Evolutionary conservation across 64 coral and sea anemone species (phyloP).

Genomic region (Dendronephthya gigantea): DNA sequence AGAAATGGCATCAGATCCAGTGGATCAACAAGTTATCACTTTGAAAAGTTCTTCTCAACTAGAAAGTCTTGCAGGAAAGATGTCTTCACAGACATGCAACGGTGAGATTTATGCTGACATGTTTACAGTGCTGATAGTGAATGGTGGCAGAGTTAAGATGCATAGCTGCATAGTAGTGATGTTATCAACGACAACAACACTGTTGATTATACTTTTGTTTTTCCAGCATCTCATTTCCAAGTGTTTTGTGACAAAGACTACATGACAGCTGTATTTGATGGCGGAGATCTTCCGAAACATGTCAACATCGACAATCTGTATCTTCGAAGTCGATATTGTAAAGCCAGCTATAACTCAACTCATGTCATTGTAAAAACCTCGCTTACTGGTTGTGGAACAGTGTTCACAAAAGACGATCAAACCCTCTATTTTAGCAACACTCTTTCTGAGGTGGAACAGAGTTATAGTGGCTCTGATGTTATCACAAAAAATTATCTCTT

Average conservation of each 20-base stretch:
- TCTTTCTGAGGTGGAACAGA: neutral
- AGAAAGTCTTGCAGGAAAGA: neutral
- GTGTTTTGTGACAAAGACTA: neutral
- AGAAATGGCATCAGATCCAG: neutral
- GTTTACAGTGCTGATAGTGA: neutral
- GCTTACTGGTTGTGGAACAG: neutral
- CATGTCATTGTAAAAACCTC: neutral
- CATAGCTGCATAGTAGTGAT: neutral
- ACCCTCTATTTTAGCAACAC: neutral
- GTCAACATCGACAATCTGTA: neutral
- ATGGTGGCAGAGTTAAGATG: neutral
- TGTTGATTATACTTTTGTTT: neutral
- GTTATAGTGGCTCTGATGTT: neutral
- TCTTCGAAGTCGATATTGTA: neutral
- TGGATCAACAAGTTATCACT: neutral
- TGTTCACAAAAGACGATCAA: neutral
- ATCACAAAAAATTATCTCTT: conserved; percentile 1
- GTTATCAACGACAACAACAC: neutral
- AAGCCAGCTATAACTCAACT: neutral
- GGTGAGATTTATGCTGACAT: neutral
- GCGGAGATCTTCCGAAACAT: neutral
- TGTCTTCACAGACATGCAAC: neutral
- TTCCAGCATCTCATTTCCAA: neutral
- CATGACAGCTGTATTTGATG: neutral
- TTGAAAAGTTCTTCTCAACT: neutral